Evolutionary conservation across 2,797 vertebrate species (phyloP).

Genomic region (Paramormyrops hopkinsi): DNA sequence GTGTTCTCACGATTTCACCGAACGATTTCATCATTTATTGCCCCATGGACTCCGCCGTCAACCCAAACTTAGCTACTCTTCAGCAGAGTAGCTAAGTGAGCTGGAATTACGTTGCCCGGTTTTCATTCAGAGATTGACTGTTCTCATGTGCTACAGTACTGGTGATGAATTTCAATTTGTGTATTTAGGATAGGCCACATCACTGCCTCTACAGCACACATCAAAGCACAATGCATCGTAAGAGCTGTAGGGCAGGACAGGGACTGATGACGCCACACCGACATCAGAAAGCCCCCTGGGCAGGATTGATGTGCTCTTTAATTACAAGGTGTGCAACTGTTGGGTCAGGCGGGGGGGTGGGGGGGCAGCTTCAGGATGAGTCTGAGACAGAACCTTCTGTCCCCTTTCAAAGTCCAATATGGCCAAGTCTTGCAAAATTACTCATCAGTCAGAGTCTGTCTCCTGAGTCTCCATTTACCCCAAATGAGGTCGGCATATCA

Average conservation of each 20-base stretch:
- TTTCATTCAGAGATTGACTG: background rate
- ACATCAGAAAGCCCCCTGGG: background rate
- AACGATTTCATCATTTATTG: slow-evolving; percentile 13
- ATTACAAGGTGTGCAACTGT: background rate
- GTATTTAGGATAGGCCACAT: background rate
- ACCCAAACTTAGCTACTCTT: background rate
- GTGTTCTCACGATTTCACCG: background rate
- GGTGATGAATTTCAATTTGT: background rate
- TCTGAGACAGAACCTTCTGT: background rate
- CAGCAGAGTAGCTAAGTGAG: background rate
- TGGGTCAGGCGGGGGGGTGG: background rate
- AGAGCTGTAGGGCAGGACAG: background rate
- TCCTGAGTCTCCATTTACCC: background rate
- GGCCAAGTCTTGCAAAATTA: background rate
- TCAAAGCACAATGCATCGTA: background rate
- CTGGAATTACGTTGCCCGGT: background rate
- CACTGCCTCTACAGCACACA: background rate
- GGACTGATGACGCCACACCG: background rate
- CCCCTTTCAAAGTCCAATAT: background rate
- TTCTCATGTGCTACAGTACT: background rate
- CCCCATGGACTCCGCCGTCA: background rate
- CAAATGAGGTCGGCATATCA: background rate
- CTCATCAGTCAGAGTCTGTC: background rate
- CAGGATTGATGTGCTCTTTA: background rate
- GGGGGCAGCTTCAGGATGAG: background rate